Evolutionary conservation across 2,888 invertebrate genomes (phyloP), one percentile per base, ranked within the genome.

Genomic region (Eilema depressum): DNA sequence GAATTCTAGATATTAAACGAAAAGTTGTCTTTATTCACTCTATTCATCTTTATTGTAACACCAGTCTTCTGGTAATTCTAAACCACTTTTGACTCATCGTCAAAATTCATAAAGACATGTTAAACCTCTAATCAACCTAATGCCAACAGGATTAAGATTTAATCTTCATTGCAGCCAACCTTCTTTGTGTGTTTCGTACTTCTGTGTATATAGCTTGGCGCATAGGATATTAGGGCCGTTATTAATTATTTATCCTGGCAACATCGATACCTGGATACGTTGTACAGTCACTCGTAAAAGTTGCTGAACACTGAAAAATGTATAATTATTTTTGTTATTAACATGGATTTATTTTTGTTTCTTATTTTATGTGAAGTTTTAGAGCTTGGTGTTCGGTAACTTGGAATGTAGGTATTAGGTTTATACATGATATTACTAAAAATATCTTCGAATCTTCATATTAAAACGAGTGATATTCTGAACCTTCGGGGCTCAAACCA

Each of bases 61-160:
- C 37, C 37, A 37, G 1, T 5, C 20, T 20, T 20, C 47, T 47
- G 47, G 20, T 47, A n/a, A n/a, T 53, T 53, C n/a, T 53, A n/a
- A 53, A 53, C 53, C 53, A 20, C 20, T 7, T 41, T 41, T 17
- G 41, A 41, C 14, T 47, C 47, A 20, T 5, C 17, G 5, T 47
- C 47, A 47, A 47, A 20, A 0, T 47, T 47, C 47, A 47, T 20
- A 20, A 47, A 47, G 47, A 47, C 47, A 47, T 20, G 47, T 20
- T 20, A 20, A 53, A 47, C 47, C 47, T 20, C 41, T 41, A 41
- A 47, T 47, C 47, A 53, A 53, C 53, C 53, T 53, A 53, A 53
- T 53, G n/a, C 53, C n/a, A 53, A n/a, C n/a, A 53, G 53, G 53
- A 53, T n/a, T 53, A 53, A 53, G n/a, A n/a, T 53, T n/a, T 53